A percentile compares a stretch with the other conserved stretches of the same genome.
These are phyloP conservation scores for Maconellicoccus hirsutus DNA, from an alignment of 1,140 invertebrate genomes.

Conservation along the genomic window DNA sequence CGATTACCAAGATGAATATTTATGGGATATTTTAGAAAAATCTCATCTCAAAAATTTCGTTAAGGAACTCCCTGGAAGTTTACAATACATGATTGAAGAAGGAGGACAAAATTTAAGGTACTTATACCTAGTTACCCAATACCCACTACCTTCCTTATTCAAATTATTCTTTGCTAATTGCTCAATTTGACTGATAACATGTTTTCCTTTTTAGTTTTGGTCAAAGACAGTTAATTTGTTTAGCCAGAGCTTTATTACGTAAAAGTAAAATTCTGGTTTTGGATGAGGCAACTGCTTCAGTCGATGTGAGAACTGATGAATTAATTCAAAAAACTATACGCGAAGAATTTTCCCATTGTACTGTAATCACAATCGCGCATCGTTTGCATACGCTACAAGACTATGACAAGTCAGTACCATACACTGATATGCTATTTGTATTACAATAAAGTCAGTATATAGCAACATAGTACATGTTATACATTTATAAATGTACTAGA, in stretches of 20 bases:
- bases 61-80: constrained; percentile 49
- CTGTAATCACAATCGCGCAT: constrained; percentile 89
- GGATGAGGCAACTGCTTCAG: constrained; percentile 86
- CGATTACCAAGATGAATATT: constrained; percentile 56
- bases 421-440: no score
- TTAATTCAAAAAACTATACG: constrained; percentile 81
- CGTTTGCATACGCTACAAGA: constrained; percentile 90
- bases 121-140: background rate
- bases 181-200: background rate
- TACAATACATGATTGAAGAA: constrained; percentile 72
- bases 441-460: no score
- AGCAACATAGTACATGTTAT: no score
- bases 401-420: constrained; percentile 45
- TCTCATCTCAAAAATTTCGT: constrained; percentile 68
- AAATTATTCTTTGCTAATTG: no score
- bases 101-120: constrained; percentile 76
- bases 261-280: constrained; percentile 82
- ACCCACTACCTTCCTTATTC: constrained; percentile 21
- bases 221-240: constrained; percentile 79
- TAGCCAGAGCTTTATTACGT: constrained; percentile 74
- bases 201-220: constrained; percentile 46
- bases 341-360: constrained; percentile 74
- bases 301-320: constrained; percentile 85
- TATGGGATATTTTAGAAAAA: constrained; percentile 69
- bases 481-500: no score